Evolutionary conservation across 2,888 invertebrate genomes (phyloP), one percentile per base, ranked within the genome.

Genomic region (Cephus sareptanus): DNA sequence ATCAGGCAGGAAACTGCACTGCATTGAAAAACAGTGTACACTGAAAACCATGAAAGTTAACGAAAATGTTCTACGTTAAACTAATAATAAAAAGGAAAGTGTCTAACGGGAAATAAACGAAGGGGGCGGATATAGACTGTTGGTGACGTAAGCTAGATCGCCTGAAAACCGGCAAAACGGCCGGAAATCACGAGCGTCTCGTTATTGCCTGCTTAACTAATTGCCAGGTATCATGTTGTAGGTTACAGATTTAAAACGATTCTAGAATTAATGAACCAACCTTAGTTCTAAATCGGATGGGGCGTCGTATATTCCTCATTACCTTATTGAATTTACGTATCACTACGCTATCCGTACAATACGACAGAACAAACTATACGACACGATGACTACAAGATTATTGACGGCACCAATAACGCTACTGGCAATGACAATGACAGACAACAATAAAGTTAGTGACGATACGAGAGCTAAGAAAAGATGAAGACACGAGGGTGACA

Each of bases 91-190:
- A 73, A 79, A 77, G 76, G 74, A 74, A 76, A 77, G 79, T 80
- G 75, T 74, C 75, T 80, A 80, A 76, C 40, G 75, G 37, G 74
- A 77, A 71, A 76, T 37, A 75, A 71, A 74, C 74, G 13, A 33
- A 56, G 40, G n/a, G 73, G 75, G 73, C 56, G 75, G 68, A 76
- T 33, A 71, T 40, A 69, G 13, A 76, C 30, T n/a, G 73, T 34
- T 33, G 70, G 37, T 73, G 73, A 34, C 34, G 73, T 11, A 34
- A 73, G 15, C 73, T 11, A 11, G 11, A 56, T 56, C 56, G 56
- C 15, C 56, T 56, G 56, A 56, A 56, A 56, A 56, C 56, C 56
- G 56, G 56, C 56, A 56, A 56, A 15, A 56, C 56, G 23, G 23
- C 56, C 23, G 56, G 23, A 56, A 56, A 56, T 56, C 56, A 56